These are phyloP conservation scores for Heterodera filipjevi DNA, from an alignment of 2,888 invertebrate genomes.

Conservation along the genomic window DNA sequence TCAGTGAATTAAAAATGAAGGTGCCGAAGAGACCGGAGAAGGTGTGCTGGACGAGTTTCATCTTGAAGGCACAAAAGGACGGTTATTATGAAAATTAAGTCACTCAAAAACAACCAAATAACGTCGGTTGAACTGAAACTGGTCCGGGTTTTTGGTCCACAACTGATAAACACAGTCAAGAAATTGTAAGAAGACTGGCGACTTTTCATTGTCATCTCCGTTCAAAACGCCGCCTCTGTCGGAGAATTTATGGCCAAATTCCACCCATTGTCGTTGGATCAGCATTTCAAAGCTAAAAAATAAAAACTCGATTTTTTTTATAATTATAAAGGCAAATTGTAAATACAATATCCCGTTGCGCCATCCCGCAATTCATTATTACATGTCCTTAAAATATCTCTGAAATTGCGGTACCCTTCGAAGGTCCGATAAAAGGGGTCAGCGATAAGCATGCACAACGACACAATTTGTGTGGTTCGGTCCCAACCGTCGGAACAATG, in stretches of 20 bases:
- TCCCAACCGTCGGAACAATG: slow-evolving; percentile 99
- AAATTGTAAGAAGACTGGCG: slow-evolving; percentile 97
- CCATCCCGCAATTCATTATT: no score
- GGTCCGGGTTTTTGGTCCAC: slow-evolving; percentile 72
- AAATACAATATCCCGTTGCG: no score
- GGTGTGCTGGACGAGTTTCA: slow-evolving; percentile 90
- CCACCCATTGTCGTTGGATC: slow-evolving; percentile 93
- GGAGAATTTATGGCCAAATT: slow-evolving; percentile 96
- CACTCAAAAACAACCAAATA: slow-evolving; percentile 76
- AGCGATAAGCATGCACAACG: slow-evolving; percentile 85
- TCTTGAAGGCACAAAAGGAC: no score
- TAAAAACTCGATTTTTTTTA: no score
- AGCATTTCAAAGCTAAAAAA: slow-evolving; percentile 77
- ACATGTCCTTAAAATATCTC: slow-evolving; percentile 21
- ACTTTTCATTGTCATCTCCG: slow-evolving; percentile 85
- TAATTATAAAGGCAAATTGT: no score
- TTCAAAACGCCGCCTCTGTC: slow-evolving; percentile 79
- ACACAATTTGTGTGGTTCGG: slow-evolving; percentile 92
- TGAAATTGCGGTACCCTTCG: slow-evolving; percentile 70
- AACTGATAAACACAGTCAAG: slow-evolving; percentile 91
- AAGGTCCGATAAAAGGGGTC: slow-evolving; percentile 93
- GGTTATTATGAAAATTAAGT: neutral
- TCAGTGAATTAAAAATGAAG: slow-evolving; percentile 73
- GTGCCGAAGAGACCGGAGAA: slow-evolving; percentile 96
- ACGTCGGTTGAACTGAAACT: slow-evolving; percentile 91